Conservation (phyloP, 2,888 invertebrate species). For the Agonopterix heracliana region DNA sequence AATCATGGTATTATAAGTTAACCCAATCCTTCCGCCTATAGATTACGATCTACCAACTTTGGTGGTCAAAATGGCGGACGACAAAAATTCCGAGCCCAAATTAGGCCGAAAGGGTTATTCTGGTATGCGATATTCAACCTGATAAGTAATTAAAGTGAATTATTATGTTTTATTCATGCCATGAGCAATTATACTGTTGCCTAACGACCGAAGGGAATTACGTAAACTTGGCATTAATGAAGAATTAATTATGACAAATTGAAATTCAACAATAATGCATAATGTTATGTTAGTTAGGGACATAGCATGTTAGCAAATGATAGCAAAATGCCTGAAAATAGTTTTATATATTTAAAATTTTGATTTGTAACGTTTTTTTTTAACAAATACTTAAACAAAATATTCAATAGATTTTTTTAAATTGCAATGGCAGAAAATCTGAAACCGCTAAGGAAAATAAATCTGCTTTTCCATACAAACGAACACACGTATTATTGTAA, state of each 20-base stretch:
- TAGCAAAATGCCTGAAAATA: no score
- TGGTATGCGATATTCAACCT: conserved; percentile 40
- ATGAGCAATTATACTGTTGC: conserved; percentile 20
- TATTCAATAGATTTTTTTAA: no score
- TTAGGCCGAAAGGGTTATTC: conserved; percentile 44
- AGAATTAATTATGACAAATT: conserved; percentile 37
- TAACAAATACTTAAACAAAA: no score
- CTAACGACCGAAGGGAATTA: background rate
- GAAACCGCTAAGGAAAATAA: no score
- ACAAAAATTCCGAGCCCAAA: conserved; percentile 39
- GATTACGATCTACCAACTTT: conserved; percentile 18
- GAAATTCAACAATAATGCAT: background rate
- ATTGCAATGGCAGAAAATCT: no score
- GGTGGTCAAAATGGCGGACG: conserved; percentile 29
- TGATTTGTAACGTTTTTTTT: no score
- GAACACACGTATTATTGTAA: no score
- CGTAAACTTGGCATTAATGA: background rate
- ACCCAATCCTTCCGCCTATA: no score
- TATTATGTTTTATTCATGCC: conserved; percentile 42
- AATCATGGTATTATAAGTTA: no score
- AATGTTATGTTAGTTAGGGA: background rate
- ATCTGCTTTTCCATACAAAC: no score
- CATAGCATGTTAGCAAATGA: no score
- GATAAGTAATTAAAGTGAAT: conserved; percentile 16
- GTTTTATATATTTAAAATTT: no score